Base-by-base conservation (phyloP, 2,113 vertebrate genomes). In the Lipotes vexillifer region DNA sequence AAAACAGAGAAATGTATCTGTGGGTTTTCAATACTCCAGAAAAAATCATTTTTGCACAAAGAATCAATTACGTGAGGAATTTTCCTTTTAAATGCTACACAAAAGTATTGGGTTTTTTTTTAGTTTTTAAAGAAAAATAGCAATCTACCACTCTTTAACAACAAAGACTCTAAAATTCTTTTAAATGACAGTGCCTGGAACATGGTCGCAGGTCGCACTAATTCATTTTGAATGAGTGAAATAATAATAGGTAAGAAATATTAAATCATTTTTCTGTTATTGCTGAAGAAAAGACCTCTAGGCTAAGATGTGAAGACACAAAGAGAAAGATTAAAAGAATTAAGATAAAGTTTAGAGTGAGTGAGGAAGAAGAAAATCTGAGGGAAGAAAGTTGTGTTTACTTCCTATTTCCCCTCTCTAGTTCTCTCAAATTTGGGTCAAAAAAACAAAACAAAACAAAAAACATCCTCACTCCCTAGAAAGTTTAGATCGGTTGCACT, bases 11-110 rank as follows among this genome's bases (percentile, higher is more conserved):
- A 93, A 88, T 74, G 5, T 71, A 46, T 72, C 85, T 92, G 49
- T 49, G 49, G 63, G 57, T 77, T 94, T 93, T 59, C 44, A 84
- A 74, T 82, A 75, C 23, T 95, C 71, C 11, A 78, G 61, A 91
- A 85, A 88, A 95, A 87, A 92, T 63, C 55, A 1, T 44, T 96
- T 97, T 96, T 87, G 57, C 65, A 90, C 59, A 89, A 96, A 90
- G 31, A 18, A 95, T 88, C 80, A 92, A 75, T 87, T 96, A 95
- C 36, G 18, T 2, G 66, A 87, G 33, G 6, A 93, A 92, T 94
- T 96, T 97, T 93, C 59, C 91, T 93, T 63, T 91, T 86, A 75
- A 94, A 92, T 90, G 25, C 27, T 84, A 78, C 25, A 78, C 18
- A 17, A 63, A 90, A 52, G 38, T 25, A 36, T 31, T 55, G 33